Conservation (phyloP, 2,113 vertebrate genomes). For the Toxotes jaculatrix region DNA sequence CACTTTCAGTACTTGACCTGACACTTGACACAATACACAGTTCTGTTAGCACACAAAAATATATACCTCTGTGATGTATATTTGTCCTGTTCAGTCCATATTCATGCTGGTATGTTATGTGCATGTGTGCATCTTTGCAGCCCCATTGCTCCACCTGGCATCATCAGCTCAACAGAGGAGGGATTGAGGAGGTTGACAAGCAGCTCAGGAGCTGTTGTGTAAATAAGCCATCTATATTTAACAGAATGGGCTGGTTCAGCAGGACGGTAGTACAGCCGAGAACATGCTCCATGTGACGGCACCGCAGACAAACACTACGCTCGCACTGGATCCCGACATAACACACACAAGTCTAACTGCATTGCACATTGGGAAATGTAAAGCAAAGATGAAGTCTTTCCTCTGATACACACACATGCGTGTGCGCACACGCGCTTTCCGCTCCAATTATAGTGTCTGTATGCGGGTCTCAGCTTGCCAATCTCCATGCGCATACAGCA, state of each 20-base stretch:
- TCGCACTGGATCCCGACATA: constrained; percentile 18
- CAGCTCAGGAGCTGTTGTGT: constrained; percentile 58
- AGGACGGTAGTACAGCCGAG: constrained; percentile 50
- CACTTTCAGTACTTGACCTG: neutral
- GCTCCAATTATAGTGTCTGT: constrained; percentile 30
- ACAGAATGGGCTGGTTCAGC: constrained; percentile 48
- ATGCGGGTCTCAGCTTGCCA: constrained; percentile 50
- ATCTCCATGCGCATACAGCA: constrained; percentile 43
- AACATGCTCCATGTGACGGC: constrained; percentile 51
- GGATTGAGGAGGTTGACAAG: constrained; percentile 37
- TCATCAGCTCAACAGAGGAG: constrained; percentile 40
- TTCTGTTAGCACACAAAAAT: no score
- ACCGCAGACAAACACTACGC: constrained; percentile 16
- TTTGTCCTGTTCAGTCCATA: neutral
- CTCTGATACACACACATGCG: neutral
- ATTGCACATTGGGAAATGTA: constrained; percentile 13
- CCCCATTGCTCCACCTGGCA: constrained; percentile 11
- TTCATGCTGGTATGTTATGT: neutral
- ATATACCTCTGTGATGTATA: neutral
- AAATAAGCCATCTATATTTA: constrained; percentile 79
- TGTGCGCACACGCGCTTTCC: neutral
- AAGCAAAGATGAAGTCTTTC: constrained; percentile 4
- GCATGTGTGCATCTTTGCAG: neutral
- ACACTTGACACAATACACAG: neutral
- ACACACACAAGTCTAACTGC: constrained; percentile 12